Percentiles rank a stretch among this genome's conserved stretches.
Conservation (phyloP, 2,888 invertebrate species). For the Serripes groenlandicus region DNA sequence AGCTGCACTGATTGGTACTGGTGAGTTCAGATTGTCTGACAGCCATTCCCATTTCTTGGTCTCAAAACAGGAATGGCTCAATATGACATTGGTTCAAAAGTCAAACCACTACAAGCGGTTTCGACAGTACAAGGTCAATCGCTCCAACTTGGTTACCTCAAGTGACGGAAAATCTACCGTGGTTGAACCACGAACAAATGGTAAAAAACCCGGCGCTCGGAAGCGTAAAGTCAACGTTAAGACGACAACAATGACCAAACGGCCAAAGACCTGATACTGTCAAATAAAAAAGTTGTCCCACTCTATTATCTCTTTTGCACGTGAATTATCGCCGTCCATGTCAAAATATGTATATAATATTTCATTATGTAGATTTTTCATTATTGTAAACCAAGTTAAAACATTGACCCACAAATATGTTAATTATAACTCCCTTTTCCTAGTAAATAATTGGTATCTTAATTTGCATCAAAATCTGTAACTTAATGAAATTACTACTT, state of each 20-base stretch:
- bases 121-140: background rate
- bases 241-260: background rate
- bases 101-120: conserved; percentile 11
- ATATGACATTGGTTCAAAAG: conserved; percentile 12
- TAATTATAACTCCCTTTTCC: too few species aligned
- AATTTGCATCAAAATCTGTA: too few species aligned
- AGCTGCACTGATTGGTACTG: conserved; percentile 20
- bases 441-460: too few species aligned
- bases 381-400: too few species aligned
- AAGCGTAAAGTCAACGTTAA: conserved; percentile 5
- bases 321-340: too few species aligned
- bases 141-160: background rate
- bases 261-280: too few species aligned
- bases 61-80: conserved; percentile 20
- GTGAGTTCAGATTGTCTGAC: background rate
- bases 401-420: too few species aligned
- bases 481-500: too few species aligned
- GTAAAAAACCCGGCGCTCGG: conserved; percentile 12
- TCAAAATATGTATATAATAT: too few species aligned
- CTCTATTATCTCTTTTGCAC: too few species aligned
- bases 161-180: conserved; percentile 2
- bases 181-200: conserved; percentile 3
- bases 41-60: conserved; percentile 8
- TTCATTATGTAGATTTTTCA: too few species aligned
- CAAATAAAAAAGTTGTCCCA: too few species aligned